These are phyloP conservation scores for Eilema caniola DNA, from an alignment of 2,888 invertebrate genomes.

Conservation along the genomic window DNA sequence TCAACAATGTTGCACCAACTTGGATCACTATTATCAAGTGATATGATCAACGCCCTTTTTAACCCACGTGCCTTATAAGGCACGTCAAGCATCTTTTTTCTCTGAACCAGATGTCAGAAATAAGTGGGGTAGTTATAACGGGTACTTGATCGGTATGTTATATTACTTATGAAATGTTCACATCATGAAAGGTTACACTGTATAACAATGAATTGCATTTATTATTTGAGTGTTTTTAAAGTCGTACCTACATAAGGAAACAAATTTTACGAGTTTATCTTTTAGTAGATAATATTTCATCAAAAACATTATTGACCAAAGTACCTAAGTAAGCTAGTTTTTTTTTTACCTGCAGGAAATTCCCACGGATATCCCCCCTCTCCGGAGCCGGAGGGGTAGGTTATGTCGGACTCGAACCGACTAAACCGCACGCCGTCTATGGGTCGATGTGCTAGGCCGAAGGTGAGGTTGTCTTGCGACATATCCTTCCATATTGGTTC, in stretches of 20 bases:
- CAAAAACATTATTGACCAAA: neutral
- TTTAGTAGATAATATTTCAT: neutral
- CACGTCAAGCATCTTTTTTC: neutral
- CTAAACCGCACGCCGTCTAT: too few relatives aligned
- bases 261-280: neutral
- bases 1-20: constrained; percentile 41
- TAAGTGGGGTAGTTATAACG: neutral
- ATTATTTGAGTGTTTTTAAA: neutral
- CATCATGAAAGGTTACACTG: neutral
- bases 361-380: too few relatives aligned
- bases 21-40: constrained; percentile 9
- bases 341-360: too few relatives aligned
- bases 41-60: constrained; percentile 3
- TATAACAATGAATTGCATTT: neutral
- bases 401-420: too few relatives aligned
- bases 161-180: neutral
- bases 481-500: too few relatives aligned
- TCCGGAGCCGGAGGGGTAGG: too few relatives aligned
- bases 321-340: too few relatives aligned
- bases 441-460: too few relatives aligned
- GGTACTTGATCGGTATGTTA: neutral
- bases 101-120: constrained; percentile 12
- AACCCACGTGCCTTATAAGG: constrained; percentile 5
- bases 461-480: too few relatives aligned
- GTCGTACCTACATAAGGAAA: neutral